Evolutionary conservation across 2,797 vertebrate genomes (phyloP), one percentile per base, ranked within the genome.

Genomic region (Enoplosus armatus): DNA sequence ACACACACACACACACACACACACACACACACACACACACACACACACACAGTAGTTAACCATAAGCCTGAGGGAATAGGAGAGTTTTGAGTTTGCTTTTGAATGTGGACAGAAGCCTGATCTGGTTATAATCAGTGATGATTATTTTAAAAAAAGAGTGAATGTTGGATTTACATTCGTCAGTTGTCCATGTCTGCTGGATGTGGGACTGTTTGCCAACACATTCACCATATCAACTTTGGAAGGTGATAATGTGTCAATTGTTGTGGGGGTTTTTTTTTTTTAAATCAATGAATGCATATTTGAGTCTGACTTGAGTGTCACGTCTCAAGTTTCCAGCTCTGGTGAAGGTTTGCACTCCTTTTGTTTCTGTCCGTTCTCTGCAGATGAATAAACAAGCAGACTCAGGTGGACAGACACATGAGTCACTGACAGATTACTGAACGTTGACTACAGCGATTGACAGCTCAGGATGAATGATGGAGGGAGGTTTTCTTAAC

Each of bases 371-470:
- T 51, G 39, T 75, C 53, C 22, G 3, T 33, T 31, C 71, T 70
- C 48, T 58, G 64, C 45, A 27, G 67, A 67, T 75, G 63, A 70
- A 87, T 72, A 75, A 82, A 79, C 51, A 74, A 60, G 71, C 33
- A 24, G 41, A 61, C 31, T 60, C 31, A 59, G 51, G 59, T 43
- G 66, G 74, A 73, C 85, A 75, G 39, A 75, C 62, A 27, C 70
- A 81, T 66, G 61, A 58, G 18, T 77, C 65, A 75, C 74, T 54
- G 71, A 79, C 72, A 84, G 71, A 85, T 84, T 72, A 77, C 79
- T 51, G 35, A 78, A 51, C 15, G 43, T 62, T 67, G 76, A 82
- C 77, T 56, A 62, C 11, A 72, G 55, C 9, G 31, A 74, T 54
- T 72, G 83, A 75, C 60, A 78, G 71, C 77, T 83, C 66, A 55